Evolutionary conservation across 2,113 vertebrate genomes (phyloP), one percentile per base, ranked within the genome.

Genomic region (Sphyrna mokarran): DNA sequence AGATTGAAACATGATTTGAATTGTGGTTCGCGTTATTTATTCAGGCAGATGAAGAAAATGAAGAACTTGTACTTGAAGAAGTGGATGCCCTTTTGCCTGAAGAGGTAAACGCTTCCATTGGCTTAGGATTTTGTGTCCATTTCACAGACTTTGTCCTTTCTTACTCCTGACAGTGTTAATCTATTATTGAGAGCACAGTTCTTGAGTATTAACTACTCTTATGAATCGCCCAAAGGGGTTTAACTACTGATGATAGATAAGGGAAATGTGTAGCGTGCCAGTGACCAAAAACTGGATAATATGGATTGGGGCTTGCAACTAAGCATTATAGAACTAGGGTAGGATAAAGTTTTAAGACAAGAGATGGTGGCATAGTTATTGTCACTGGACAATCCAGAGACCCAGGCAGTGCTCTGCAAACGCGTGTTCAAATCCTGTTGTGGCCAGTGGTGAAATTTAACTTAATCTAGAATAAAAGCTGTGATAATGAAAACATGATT

Each of bases 21-120:
- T 54, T 16, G 96, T 96, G 97, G 10, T 97, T 96, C 96, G 96
- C 95, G 1, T 96, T 97, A 96, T 96, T 95, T 54, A 96, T 96
- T 96, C 95, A 98, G 98, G 97, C 94, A 16, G 94, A 97, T 97
- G 97, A 97, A 96, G 97, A 97, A 97, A 97, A 96, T 96, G 97
- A 97, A 97, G 98, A 95, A 8, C 23, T 48, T 48, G 69, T 95
- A 76, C 94, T 95, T 95, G 94, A 95, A 96, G 98, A 98, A 97
- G 97, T 98, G 96, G 97, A 97, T 54, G 66, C 96, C 96, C 97
- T 97, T 97, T 96, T 97, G 96, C 2, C 97, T 96, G 96, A 96
- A 96, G 97, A 96, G 95, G 98, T 98, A 97, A 98, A 97, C 22
- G 10, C 66, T 70, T 95, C 68, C 76, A 72, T 72, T 95, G 48